A percentile compares a stretch with the other conserved stretches of the same genome.
phyloP scores from a whole-genome alignment of 2,113 vertebrate genomes.

The Pandion haliaetus region DNA sequence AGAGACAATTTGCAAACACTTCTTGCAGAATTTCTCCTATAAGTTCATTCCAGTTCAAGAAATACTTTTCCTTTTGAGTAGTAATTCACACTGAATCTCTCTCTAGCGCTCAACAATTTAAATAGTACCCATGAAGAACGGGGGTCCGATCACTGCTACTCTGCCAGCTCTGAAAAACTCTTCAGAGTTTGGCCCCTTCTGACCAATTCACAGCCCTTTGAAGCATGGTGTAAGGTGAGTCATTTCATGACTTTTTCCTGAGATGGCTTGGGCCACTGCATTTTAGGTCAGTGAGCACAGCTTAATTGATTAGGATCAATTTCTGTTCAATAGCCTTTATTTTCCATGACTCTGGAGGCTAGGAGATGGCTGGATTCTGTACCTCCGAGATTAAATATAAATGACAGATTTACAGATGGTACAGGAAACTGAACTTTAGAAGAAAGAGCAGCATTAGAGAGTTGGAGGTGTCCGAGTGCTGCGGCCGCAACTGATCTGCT shows the following conservation, averaged over 20 bases:
- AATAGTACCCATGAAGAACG: not conserved
- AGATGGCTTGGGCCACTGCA: not conserved
- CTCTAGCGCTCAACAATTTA: not conserved
- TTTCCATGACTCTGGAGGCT: not conserved
- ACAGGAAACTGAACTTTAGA: not conserved
- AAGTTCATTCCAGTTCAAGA: not conserved
- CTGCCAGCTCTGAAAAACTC: not conserved
- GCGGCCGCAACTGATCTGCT: not conserved
- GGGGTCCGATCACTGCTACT: not conserved
- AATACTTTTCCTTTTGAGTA: not conserved
- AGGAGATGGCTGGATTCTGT: not conserved
- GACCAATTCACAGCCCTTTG: not conserved
- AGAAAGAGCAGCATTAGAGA: not conserved
- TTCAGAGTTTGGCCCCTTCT: not conserved
- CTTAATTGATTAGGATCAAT: slow-evolving; percentile 11
- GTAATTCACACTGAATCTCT: not conserved
- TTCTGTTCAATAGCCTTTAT: slow-evolving; percentile 15
- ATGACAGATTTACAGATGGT: not conserved
- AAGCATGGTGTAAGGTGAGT: not conserved
- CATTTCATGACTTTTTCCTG: not conserved
- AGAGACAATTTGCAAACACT: not conserved
- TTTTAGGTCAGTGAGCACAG: slow-evolving; percentile 30
- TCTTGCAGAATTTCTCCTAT: not conserved
- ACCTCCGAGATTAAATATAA: not conserved
- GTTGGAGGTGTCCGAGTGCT: not conserved